These are phyloP conservation scores for Holothuria glaberrima DNA, from an alignment of 35 echinoderm and acorn worm genomes.

Conservation along the genomic window DNA sequence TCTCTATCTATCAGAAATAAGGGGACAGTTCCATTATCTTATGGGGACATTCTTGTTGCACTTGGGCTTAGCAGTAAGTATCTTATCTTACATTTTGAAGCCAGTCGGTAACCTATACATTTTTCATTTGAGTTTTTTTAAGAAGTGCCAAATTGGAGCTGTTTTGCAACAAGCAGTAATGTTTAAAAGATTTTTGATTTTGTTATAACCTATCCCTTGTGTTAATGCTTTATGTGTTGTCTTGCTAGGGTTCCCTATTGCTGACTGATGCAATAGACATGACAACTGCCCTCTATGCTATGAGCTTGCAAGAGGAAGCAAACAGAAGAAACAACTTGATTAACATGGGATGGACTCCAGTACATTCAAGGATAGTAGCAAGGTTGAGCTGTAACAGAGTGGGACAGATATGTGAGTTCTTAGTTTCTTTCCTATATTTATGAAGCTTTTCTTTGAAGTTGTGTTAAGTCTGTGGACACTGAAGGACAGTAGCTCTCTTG, in stretches of 20 bases:
- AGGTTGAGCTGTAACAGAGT: slow-evolving; percentile 22
- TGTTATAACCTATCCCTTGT: too few species aligned
- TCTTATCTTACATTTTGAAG: too few species aligned
- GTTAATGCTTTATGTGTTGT: too few species aligned
- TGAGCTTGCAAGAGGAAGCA: slow-evolving; percentile 64
- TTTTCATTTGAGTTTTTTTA: neutral
- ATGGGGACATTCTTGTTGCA: slow-evolving; percentile 71
- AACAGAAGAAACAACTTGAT: slow-evolving; percentile 30
- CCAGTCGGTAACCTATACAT: neutral
- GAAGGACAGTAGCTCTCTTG: too few species aligned
- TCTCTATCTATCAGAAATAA: slow-evolving; percentile 72
- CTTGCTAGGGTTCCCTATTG: slow-evolving; percentile 38
- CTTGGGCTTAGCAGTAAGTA: slow-evolving; percentile 86
- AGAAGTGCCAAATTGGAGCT: too few species aligned
- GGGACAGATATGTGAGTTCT: slow-evolving; percentile 42
- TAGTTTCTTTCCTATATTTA: too few species aligned
- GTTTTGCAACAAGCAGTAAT: too few species aligned
- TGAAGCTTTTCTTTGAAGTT: too few species aligned
- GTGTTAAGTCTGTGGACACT: too few species aligned
- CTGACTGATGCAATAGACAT: slow-evolving; percentile 71
- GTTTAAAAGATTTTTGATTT: too few species aligned
- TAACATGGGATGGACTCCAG: neutral
- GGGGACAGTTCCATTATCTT: slow-evolving; percentile 82
- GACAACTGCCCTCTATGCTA: slow-evolving; percentile 72
- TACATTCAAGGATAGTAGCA: slow-evolving; percentile 22